Conservation (phyloP, 2,888 invertebrate species). For the Ophraella communa region DNA sequence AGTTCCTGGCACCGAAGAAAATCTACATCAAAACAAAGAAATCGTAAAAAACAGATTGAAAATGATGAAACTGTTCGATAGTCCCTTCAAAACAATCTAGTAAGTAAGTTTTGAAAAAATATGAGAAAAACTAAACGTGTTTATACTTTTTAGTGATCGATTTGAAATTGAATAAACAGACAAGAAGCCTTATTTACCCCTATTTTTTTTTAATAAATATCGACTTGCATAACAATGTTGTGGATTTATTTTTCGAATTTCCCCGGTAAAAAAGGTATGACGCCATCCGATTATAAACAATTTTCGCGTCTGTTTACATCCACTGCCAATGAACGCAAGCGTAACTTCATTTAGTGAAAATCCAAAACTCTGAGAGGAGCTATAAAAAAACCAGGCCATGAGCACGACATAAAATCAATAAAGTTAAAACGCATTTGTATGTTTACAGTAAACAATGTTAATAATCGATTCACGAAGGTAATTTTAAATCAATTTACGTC, state of each 20-base stretch:
- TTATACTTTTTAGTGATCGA: not conserved
- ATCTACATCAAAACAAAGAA: not conserved
- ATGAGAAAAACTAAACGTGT: too few relatives aligned
- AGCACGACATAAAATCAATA: constrained; percentile 4
- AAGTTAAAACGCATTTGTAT: not conserved
- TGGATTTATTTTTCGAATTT: too few relatives aligned
- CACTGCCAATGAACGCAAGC: not conserved
- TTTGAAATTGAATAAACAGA: not conserved
- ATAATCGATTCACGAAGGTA: not conserved
- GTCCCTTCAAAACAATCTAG: not conserved
- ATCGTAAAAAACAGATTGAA: not conserved
- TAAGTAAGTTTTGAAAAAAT: too few relatives aligned
- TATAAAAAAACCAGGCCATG: not conserved
- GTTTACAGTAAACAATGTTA: not conserved
- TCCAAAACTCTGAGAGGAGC: too few relatives aligned
- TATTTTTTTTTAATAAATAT: too few relatives aligned
- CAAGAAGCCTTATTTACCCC: too few relatives aligned
- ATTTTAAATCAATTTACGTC: not conserved
- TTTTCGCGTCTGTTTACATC: not conserved
- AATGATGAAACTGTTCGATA: not conserved
- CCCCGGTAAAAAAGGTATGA: not conserved
- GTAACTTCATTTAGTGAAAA: too few relatives aligned
- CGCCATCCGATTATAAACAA: not conserved
- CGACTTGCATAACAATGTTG: not conserved
- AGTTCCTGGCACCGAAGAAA: not conserved